Evolutionary conservation across 2,113 vertebrate genomes (phyloP).

Genomic region (Camarhynchus parvulus): DNA sequence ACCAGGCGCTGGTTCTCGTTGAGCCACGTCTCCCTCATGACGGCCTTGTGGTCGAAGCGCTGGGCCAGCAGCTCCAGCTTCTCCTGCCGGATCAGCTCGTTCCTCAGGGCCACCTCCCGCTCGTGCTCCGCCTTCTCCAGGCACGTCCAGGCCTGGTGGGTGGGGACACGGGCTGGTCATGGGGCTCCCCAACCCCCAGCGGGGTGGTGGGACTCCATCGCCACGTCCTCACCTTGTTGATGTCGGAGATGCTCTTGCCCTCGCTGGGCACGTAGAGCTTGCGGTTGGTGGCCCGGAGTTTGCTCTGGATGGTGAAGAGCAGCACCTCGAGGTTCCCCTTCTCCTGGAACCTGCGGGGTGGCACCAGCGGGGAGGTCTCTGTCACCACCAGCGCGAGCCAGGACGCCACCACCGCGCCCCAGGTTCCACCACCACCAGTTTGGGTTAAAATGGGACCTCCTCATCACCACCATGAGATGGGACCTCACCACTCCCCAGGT

Average conservation of each 20-base stretch:
- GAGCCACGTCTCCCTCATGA: constrained; percentile 95
- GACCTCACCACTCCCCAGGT: too few relatives aligned
- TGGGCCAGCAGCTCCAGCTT: constrained; percentile 84
- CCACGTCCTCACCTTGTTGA: constrained; percentile 86
- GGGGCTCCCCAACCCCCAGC: fast-evolving
- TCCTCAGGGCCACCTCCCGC: constrained; percentile 86
- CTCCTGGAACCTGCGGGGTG: constrained; percentile 86
- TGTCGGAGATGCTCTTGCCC: constrained; percentile 91
- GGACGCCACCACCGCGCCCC: fast-evolving
- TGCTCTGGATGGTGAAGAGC: constrained; percentile 98
- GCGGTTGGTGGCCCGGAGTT: constrained; percentile 92
- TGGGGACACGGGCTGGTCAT: fast-evolving
- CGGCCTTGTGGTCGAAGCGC: constrained; percentile 93
- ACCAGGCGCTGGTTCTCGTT: constrained; percentile 95
- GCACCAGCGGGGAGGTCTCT: not conserved
- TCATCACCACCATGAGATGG: fast-evolving
- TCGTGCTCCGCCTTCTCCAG: constrained; percentile 96
- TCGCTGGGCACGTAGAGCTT: constrained; percentile 90
- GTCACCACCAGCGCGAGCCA: fast-evolving
- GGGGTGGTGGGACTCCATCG: not conserved
- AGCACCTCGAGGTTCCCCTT: constrained; percentile 96
- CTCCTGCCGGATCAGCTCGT: constrained; percentile 95
- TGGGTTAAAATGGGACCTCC: not conserved
- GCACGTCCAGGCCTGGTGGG: constrained; percentile 84
- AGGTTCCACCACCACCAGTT: fast-evolving